phyloP scores from a whole-genome alignment of 2,888 invertebrate genomes.

The Drepana falcataria region DNA sequence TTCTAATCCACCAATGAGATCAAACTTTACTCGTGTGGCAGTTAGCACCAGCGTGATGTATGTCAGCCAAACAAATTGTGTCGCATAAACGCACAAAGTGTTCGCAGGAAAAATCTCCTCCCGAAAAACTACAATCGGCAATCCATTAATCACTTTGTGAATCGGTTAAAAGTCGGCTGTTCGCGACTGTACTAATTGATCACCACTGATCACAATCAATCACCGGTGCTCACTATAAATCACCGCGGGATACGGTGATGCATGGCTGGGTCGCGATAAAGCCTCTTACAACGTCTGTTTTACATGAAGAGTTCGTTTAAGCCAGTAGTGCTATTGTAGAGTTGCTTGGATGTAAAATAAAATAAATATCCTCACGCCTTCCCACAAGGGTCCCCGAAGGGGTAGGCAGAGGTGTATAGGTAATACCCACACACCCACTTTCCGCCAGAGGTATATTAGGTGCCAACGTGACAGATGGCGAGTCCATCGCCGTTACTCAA shows the following conservation, averaged over 20 bases:
- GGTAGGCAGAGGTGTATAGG: too few relatives aligned
- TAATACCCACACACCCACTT: too few relatives aligned
- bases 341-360: too few relatives aligned
- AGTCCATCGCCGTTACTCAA: too few relatives aligned
- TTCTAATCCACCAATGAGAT: too few relatives aligned
- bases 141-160: background rate
- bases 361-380: too few relatives aligned
- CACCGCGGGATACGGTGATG: slow-evolving; percentile 6
- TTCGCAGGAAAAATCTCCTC: background rate
- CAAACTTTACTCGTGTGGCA: too few relatives aligned
- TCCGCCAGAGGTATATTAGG: too few relatives aligned
- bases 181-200: background rate
- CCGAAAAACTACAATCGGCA: background rate
- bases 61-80: background rate
- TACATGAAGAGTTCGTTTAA: background rate
- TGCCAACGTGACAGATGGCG: too few relatives aligned
- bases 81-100: background rate
- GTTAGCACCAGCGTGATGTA: too few relatives aligned
- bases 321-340: too few relatives aligned
- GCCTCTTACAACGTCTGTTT: background rate
- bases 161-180: background rate
- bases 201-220: background rate
- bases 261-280: slow-evolving; percentile 5
- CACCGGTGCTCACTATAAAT: background rate
- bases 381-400: too few relatives aligned